Conservation (phyloP, 2,797 vertebrate species). For the Chlorospingus semifuscus region DNA sequence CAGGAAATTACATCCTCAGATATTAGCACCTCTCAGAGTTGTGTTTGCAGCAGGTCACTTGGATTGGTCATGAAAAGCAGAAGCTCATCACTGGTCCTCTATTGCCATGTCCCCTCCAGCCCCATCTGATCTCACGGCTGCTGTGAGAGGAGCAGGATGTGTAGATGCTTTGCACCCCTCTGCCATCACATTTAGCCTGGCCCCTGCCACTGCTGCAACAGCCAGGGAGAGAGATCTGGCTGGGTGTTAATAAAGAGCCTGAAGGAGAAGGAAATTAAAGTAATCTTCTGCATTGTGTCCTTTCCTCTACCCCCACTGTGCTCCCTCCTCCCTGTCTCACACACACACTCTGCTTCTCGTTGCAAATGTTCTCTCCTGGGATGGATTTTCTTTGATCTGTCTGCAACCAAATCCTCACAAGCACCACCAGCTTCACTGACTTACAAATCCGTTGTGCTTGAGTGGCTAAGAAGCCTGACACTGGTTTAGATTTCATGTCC, state of each 20-base stretch:
- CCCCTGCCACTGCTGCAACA: neutral
- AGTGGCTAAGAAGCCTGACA: neutral
- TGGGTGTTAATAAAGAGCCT: constrained; percentile 48
- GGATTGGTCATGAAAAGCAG: neutral
- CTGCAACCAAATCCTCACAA: constrained; percentile 32
- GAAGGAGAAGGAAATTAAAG: constrained; percentile 44
- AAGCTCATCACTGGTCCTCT: neutral
- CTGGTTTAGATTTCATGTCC: neutral
- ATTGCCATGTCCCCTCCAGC: neutral
- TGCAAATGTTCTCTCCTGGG: neutral
- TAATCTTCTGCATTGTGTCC: neutral
- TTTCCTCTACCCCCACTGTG: neutral
- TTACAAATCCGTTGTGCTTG: neutral
- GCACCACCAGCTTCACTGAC: neutral
- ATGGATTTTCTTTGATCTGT: constrained; percentile 41
- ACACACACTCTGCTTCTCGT: neutral
- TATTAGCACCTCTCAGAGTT: neutral
- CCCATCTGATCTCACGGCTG: neutral
- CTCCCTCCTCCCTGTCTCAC: constrained; percentile 25
- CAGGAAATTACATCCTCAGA: neutral
- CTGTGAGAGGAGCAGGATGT: neutral
- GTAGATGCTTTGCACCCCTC: neutral
- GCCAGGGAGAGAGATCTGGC: neutral
- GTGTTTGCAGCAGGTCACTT: neutral
- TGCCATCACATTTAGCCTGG: neutral